A percentile compares a stretch with the other conserved stretches of the same genome.
Evolutionary conservation across 2,888 invertebrate genomes (phyloP).

Genomic region (Pseudoips prasinana): DNA sequence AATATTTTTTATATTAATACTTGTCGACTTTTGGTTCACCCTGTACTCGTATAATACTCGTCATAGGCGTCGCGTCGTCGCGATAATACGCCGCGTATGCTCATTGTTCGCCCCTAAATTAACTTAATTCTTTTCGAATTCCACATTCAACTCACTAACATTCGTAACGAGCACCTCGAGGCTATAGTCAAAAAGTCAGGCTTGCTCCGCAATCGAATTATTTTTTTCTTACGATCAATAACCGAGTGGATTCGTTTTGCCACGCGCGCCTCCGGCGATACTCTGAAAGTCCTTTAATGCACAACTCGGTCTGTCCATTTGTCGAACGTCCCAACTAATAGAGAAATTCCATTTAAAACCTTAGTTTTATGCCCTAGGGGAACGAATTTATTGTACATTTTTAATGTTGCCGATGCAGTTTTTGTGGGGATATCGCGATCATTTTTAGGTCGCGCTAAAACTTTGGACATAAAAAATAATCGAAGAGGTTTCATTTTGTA

Average conservation of each 20-base stretch:
- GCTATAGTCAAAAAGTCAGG: slow-evolving; percentile 35
- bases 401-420: slow-evolving; percentile 30
- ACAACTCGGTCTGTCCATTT: slow-evolving; percentile 56
- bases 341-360: slow-evolving; percentile 60
- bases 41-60: too few species aligned
- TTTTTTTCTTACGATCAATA: slow-evolving; percentile 38
- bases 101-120: slow-evolving; percentile 3
- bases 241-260: slow-evolving; percentile 41
- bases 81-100: neutral
- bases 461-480: too few species aligned
- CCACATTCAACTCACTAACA: slow-evolving; percentile 16
- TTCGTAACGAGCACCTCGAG: slow-evolving; percentile 29
- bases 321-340: slow-evolving; percentile 55
- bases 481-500: too few species aligned
- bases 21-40: too few species aligned
- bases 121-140: slow-evolving; percentile 12
- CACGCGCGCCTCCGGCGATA: slow-evolving; percentile 52
- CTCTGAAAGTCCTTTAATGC: slow-evolving; percentile 55
- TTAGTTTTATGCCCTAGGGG: slow-evolving; percentile 33
- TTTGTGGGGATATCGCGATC: slow-evolving; percentile 19
- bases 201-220: slow-evolving; percentile 36
- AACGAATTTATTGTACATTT: slow-evolving; percentile 34
- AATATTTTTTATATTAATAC: too few species aligned
- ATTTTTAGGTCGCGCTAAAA: slow-evolving; percentile 1
- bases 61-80: too few species aligned